A percentile compares a stretch with the other conserved stretches of the same genome.
These are phyloP conservation scores for Neoarius graeffei DNA, from an alignment of 2,113 vertebrate species.

Conservation along the genomic window DNA sequence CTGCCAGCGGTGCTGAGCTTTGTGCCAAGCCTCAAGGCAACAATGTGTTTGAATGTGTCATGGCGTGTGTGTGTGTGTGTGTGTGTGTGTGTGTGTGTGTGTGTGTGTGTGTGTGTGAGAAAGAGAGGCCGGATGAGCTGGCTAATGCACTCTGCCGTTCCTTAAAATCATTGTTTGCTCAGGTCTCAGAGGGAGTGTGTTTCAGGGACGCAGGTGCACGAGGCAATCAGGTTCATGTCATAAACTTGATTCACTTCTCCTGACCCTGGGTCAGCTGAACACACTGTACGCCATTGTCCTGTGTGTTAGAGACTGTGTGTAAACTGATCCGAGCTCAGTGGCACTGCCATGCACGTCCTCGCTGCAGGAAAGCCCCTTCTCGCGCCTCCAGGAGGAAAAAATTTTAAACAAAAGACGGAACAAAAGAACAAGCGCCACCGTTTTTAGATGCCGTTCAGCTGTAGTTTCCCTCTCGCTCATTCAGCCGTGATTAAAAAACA, in stretches of 20 bases:
- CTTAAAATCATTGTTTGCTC: slow-evolving; percentile 42
- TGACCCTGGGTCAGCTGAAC: slow-evolving; percentile 4
- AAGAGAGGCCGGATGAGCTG: neutral
- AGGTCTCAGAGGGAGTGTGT: slow-evolving; percentile 42
- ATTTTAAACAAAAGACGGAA: slow-evolving; percentile 55
- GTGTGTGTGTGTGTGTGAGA: neutral
- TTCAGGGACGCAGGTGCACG: slow-evolving; percentile 50
- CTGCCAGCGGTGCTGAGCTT: slow-evolving; percentile 10
- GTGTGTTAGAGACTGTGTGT: neutral
- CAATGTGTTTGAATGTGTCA: slow-evolving; percentile 32
- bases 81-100: slow-evolving; percentile 3
- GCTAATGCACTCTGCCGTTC: neutral
- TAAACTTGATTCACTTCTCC: neutral
- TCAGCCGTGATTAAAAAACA: neutral
- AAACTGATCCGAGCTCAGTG: slow-evolving; percentile 39
- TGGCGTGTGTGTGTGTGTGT: slow-evolving; percentile 19
- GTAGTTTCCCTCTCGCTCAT: slow-evolving; percentile 35
- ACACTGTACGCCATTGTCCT: slow-evolving; percentile 17
- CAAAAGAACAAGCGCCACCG: slow-evolving; percentile 44
- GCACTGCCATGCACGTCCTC: slow-evolving; percentile 40
- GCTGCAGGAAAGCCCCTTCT: slow-evolving; percentile 52
- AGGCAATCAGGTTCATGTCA: slow-evolving; percentile 40
- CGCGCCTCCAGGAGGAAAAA: slow-evolving; percentile 47
- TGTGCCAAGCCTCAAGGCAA: slow-evolving; percentile 39
- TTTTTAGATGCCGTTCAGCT: slow-evolving; percentile 49